Percentiles rank a stretch among this genome's conserved stretches.
Conservation (phyloP, 92 coral and sea anemone species). For the Hydrozoanthus gracilis region DNA sequence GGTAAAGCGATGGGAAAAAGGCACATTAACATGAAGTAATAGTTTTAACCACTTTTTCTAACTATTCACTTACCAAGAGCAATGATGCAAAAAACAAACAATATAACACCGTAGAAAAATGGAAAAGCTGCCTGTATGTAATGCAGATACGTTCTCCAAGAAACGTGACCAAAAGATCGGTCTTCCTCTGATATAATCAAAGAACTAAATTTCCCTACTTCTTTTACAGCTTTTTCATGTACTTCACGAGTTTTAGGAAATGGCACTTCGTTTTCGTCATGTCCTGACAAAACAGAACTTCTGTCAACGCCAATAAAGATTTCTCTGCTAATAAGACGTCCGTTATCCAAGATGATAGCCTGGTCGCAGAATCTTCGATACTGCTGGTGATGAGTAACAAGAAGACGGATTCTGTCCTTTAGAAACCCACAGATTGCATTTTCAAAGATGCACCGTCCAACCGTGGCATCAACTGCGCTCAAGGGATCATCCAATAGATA, state of each 20-base stretch:
- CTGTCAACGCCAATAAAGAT: background rate
- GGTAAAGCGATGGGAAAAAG: background rate
- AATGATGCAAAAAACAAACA: background rate
- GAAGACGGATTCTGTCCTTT: background rate
- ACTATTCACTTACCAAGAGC: conserved; percentile 21
- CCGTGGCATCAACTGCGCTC: conserved; percentile 13
- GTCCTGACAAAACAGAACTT: background rate
- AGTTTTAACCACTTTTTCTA: background rate
- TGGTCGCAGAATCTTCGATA: background rate
- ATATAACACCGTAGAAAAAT: background rate
- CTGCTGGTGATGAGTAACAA: conserved; percentile 6
- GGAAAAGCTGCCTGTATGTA: conserved; percentile 9
- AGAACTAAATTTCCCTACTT: background rate
- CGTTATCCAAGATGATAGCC: background rate
- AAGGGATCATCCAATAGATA: background rate
- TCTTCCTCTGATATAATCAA: conserved; percentile 13
- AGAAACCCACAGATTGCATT: conserved; percentile 11
- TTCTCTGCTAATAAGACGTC: background rate
- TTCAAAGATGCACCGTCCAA: conserved; percentile 10
- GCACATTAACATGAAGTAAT: background rate
- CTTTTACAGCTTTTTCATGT: background rate
- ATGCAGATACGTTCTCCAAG: conserved; percentile 3
- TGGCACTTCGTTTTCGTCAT: background rate
- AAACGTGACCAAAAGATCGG: conserved; percentile 17
- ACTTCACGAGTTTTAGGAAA: background rate